Evolutionary conservation across 1,140 invertebrate species (phyloP).

Genomic region (Pseudomyrmex sp.): DNA sequence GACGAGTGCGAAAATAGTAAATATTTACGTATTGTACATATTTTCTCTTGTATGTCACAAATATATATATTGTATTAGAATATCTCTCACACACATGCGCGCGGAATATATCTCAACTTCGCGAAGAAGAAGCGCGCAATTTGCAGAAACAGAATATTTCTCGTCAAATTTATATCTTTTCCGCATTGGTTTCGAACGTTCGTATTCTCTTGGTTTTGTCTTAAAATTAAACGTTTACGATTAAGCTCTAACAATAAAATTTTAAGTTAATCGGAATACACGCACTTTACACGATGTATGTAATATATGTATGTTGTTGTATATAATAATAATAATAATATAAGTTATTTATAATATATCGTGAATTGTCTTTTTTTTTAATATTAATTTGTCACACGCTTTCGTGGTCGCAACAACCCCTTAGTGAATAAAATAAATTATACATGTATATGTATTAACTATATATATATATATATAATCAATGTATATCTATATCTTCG

Average conservation of each 20-base stretch:
- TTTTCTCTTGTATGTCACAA: conserved; percentile 35
- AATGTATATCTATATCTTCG: background rate
- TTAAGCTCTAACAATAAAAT: conserved; percentile 59
- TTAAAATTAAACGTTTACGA: conserved; percentile 53
- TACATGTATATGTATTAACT: conserved; percentile 15
- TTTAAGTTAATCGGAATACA: conserved; percentile 64
- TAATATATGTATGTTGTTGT: conserved; percentile 34
- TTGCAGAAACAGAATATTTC: conserved; percentile 65
- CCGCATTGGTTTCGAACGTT: conserved; percentile 5
- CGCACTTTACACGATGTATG: conserved; percentile 65
- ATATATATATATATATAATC: conserved; percentile 44
- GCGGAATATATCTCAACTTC: background rate
- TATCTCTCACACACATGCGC: too few species aligned
- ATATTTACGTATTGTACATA: conserved; percentile 27
- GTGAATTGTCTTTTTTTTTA: conserved; percentile 27
- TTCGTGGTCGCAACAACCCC: conserved; percentile 37
- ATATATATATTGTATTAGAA: background rate
- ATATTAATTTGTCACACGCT: conserved; percentile 53
- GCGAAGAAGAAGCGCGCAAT: background rate
- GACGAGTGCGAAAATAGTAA: conserved; percentile 34
- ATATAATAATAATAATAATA: too few species aligned
- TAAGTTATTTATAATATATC: conserved; percentile 58
- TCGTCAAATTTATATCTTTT: conserved; percentile 46
- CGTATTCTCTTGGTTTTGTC: background rate
- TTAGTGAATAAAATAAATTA: conserved; percentile 65